phyloP scores from a whole-genome alignment of 2,113 vertebrate genomes.

The Psittacus erithacus region DNA sequence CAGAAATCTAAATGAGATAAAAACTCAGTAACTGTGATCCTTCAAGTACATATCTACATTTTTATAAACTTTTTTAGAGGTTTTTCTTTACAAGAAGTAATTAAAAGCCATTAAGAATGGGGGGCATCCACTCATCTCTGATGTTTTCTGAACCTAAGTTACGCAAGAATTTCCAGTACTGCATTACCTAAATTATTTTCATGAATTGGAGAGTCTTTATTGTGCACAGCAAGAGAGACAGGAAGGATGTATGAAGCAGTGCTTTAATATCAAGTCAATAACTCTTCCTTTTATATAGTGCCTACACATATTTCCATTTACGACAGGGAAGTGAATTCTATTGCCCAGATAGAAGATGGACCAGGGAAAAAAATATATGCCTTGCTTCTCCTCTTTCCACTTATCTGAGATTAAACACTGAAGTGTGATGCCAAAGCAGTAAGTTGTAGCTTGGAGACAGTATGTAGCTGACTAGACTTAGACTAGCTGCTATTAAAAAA shows the following conservation, averaged over 20 bases:
- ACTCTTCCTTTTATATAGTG: background rate
- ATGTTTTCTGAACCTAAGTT: background rate
- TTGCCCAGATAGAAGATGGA: background rate
- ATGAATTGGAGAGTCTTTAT: background rate
- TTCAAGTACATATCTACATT: background rate
- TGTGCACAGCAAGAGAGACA: background rate
- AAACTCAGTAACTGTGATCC: background rate
- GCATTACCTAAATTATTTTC: background rate
- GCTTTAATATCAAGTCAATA: background rate
- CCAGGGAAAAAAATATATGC: background rate
- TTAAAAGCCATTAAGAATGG: background rate
- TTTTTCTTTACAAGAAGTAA: background rate
- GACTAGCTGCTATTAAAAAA: background rate
- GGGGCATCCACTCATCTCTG: background rate
- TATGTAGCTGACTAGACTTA: background rate
- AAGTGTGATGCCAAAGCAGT: background rate
- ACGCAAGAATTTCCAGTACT: background rate
- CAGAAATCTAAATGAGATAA: background rate
- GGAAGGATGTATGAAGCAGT: background rate
- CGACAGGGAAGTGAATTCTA: background rate
- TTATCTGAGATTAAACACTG: background rate
- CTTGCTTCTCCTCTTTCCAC: background rate
- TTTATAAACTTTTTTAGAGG: background rate
- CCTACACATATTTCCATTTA: background rate
- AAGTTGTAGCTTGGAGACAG: background rate